Evolutionary conservation across 2,113 vertebrate species (phyloP).

Genomic region (Baryphthengus martii): DNA sequence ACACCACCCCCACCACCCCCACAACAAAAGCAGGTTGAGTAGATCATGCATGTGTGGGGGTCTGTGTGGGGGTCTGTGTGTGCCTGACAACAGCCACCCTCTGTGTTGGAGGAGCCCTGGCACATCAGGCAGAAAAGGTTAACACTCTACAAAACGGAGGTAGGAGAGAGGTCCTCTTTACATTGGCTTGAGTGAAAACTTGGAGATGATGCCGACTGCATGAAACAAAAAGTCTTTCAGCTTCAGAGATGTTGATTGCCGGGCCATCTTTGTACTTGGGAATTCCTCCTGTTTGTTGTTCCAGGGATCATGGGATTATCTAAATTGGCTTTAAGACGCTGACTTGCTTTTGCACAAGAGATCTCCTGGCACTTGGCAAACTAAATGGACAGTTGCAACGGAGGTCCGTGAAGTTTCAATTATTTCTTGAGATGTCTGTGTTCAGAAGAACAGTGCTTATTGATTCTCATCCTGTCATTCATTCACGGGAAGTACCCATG

Average conservation of each 20-base stretch:
- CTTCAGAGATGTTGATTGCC: neutral
- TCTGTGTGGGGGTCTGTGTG: neutral
- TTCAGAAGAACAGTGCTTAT: neutral
- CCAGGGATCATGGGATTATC: conserved; percentile 12
- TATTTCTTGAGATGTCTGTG: neutral
- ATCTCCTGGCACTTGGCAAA: neutral
- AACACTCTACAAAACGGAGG: neutral
- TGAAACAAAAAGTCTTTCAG: conserved; percentile 14
- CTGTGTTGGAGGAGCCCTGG: neutral
- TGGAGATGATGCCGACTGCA: neutral
- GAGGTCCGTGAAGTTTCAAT: neutral
- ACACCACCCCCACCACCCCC: too few relatives aligned
- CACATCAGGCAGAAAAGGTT: neutral
- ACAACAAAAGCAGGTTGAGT: neutral
- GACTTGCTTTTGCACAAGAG: neutral
- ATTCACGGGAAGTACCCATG: neutral
- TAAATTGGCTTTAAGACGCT: neutral
- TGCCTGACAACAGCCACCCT: neutral
- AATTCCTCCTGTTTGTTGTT: neutral
- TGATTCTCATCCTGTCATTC: neutral
- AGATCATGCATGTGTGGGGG: accelerated
- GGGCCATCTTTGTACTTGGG: neutral
- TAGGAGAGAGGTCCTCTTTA: neutral
- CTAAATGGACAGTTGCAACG: neutral
- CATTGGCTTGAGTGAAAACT: neutral